A percentile compares a stretch with the other conserved stretches of the same genome.
These are phyloP conservation scores for Linyphia triangularis DNA, from an alignment of 2,888 invertebrate genomes.

Conservation along the genomic window DNA sequence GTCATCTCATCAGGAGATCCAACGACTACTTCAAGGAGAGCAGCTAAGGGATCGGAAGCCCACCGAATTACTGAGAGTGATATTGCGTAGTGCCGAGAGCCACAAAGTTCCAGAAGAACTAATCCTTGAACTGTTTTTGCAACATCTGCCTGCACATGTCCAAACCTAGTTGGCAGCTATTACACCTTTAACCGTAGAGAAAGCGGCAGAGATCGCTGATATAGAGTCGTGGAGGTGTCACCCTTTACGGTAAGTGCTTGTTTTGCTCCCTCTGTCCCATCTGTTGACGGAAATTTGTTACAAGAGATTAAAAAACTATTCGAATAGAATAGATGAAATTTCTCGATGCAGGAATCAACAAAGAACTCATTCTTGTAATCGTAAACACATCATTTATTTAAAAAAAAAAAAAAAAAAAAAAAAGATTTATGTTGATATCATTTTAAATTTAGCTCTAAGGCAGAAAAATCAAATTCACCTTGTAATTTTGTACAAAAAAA, in stretches of 20 bases:
- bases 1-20: not conserved
- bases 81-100: not conserved
- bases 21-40: not conserved
- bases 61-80: not conserved
- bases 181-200: not conserved
- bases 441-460: conserved; percentile 2
- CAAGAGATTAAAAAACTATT: conserved; percentile 10
- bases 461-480: not conserved
- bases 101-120: not conserved
- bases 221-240: not conserved
- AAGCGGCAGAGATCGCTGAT: not conserved
- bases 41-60: not conserved
- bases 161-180: not conserved
- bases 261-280: no score
- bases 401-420: not conserved
- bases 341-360: not conserved
- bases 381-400: no score
- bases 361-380: no score
- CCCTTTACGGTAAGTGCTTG: no score
- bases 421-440: not conserved
- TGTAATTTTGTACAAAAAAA: not conserved
- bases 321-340: not conserved
- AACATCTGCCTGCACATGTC: not conserved
- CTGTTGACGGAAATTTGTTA: no score
- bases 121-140: not conserved